Base-by-base conservation (phyloP, 2,797 vertebrate species). In the Bovichtus diacanthus region DNA sequence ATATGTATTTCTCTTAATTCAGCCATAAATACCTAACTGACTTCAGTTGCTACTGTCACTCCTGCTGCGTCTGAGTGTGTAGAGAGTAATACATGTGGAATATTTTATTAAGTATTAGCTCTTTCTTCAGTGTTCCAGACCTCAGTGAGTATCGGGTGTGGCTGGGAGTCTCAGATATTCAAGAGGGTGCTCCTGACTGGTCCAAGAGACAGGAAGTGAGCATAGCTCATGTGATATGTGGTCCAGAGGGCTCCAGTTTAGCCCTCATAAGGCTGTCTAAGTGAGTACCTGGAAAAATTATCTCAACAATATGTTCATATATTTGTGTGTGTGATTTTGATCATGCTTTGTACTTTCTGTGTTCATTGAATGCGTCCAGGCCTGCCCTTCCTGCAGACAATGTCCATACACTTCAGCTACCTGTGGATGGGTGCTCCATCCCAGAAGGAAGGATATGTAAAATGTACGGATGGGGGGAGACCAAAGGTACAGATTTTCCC, bases 381-480 rank as follows among this genome's bases (percentile, higher is more conserved):
- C 95, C 97, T 25, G 96, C 97, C 29, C 88, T 94, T 78, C 92
- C 96, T 74, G 97, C 96, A 74, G 95, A 97, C 74, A 96, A 95
- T 76, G 96, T 99, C 75, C 94, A 95, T 84, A 95, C 94, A 29
- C 97, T 99, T 72, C 96, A 97, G 83, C 88, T 99, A 73, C 98
- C 98, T 11, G 95, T 97, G 90, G 96, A 96, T 69, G 98, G 97
- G 46, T 99, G 98, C 87, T 96, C 95, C 68, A 98, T 99, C 92
- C 96, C 95, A 82, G 97, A 99, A 80, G 96, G 96, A 87, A 97
- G 95, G 34, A 92, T 93, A 25, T 99, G 98, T 93, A 97, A 96
- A 92, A 96, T 97, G 90, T 98, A 98, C 67, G 98, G 98, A 93
- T 99, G 98, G 98, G 98, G 98, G 76, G 97, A 98, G 76, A 99